Evolutionary conservation across 2,797 vertebrate genomes (phyloP).

Genomic region (Smutsia gigantea): DNA sequence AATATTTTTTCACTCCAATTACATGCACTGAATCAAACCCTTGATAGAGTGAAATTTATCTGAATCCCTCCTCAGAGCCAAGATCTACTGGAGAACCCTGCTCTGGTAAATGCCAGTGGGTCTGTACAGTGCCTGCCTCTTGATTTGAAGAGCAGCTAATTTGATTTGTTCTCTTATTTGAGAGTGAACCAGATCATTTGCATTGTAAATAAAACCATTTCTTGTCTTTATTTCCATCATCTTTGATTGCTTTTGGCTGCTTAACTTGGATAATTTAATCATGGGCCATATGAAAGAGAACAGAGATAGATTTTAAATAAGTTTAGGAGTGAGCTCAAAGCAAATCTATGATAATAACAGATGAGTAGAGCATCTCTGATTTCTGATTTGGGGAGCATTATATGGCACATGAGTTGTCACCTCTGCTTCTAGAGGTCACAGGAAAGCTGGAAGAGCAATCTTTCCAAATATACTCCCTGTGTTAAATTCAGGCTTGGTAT

Average conservation of each 20-base stretch:
- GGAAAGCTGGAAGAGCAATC: not conserved
- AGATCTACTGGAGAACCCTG: conserved; percentile 31
- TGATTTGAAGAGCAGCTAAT: conserved; percentile 60
- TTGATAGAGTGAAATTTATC: conserved; percentile 26
- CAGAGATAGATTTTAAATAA: conserved; percentile 71
- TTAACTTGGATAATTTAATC: conserved; percentile 74
- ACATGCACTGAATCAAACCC: conserved; percentile 52
- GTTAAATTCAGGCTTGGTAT: not conserved
- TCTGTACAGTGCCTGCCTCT: conserved; percentile 42
- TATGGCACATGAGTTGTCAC: not conserved
- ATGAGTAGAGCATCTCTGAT: not conserved
- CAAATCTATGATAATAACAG: conserved; percentile 1
- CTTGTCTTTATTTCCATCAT: conserved; percentile 76
- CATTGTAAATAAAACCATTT: conserved; percentile 79
- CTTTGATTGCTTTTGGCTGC: conserved; percentile 76
- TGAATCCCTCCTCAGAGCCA: conserved; percentile 39
- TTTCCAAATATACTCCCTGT: not conserved
- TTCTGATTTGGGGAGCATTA: not conserved
- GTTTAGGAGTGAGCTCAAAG: conserved; percentile 55
- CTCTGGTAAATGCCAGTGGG: not conserved
- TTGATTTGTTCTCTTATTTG: conserved; percentile 67
- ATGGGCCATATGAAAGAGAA: conserved; percentile 69
- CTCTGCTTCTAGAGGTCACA: not conserved
- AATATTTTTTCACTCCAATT: conserved; percentile 57
- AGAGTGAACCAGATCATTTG: conserved; percentile 78